Base-by-base conservation (phyloP, 2,113 vertebrate species). In the Oenanthe melanoleuca region DNA sequence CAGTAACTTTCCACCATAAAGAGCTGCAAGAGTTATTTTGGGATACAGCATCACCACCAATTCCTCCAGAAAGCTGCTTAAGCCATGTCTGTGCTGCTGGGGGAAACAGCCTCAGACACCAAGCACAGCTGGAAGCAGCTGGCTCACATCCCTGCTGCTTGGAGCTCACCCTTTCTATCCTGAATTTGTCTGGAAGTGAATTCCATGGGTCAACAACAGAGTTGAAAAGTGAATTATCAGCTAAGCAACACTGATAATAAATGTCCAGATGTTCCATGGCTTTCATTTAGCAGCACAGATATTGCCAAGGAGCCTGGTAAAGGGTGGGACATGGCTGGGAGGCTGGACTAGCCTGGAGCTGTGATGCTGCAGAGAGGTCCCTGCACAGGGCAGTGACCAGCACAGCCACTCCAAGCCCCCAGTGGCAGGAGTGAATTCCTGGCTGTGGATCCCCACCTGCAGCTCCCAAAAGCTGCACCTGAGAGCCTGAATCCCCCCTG, bases 321-420 rank as follows among this genome's bases (percentile, higher is more conserved):
- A 47, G 17, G 5, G n/a, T 31, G 22, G n/a, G 12, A 23, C 9
- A 16, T 7, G 4, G 11, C 28, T n/a, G 28, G 22, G 24, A 11
- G 50, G 4, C 40, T 57, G 69, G 34, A 23, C 33, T 11, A 0
- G 61, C 17, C 22, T 11, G 33, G 24, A 52, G 8, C 18, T 9
- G 14, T 5, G 65, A 18, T 8, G n/a, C 59, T 70, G 73, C 14
- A 77, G 45, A 61, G 12, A 80, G 70, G 19, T 20, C 52, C 25
- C 2, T 2, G 5, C 65, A 4, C 20, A 12, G 33, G 15, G 11
- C 14, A 8, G 21, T 29, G 67, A 19, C 37, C 20, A 66, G 7
- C 1, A 1, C 8, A 11, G 34, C 37, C 0, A 1, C 23, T n/a
- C 0, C 4, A 5, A 17, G 45, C 21, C 8, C 69, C 23, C 18